Percentiles rank a stretch among this genome's conserved stretches.
These are phyloP conservation scores for Scaptodrosophila latifasciaeformis DNA, from an alignment of 2,888 invertebrate genomes.

Conservation along the genomic window DNA sequence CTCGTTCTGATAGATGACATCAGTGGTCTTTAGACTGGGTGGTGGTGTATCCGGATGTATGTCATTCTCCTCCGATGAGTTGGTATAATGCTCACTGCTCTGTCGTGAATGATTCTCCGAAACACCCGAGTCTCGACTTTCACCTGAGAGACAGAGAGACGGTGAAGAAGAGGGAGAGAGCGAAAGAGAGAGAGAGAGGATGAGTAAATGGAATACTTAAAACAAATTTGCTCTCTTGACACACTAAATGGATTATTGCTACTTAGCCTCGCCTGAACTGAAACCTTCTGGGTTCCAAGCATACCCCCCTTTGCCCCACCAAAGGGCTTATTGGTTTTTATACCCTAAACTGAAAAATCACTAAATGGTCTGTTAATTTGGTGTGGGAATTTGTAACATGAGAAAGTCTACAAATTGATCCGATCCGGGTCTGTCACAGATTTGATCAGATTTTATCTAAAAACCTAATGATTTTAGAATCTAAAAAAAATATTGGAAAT, in stretches of 20 bases:
- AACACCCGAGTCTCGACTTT: conserved; percentile 87
- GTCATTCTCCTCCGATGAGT: conserved; percentile 83
- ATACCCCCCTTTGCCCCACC: no score
- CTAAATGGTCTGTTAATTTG: no score
- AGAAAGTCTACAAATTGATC: no score
- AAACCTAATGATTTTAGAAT: no score
- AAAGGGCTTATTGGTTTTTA: no score
- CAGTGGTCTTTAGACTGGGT: conserved; percentile 37
- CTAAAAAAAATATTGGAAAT: no score
- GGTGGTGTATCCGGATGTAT: conserved; percentile 74
- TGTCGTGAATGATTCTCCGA: conserved; percentile 85
- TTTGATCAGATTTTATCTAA: no score
- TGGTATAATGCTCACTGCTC: conserved; percentile 86
- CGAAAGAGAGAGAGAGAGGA: no score
- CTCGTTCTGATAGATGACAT: conserved; percentile 66
- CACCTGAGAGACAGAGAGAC: conserved; percentile 73
- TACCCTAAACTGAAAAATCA: no score
- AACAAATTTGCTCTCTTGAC: conserved; percentile 8
- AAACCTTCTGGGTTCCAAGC: no score
- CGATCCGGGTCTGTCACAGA: no score
- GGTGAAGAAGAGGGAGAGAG: conserved; percentile 3
- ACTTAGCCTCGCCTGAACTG: conserved; percentile 51
- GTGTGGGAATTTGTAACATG: no score
- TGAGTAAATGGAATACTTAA: not conserved
- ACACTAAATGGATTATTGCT: conserved; percentile 66